Percentiles rank a stretch among this genome's conserved stretches.
These are phyloP conservation scores for Andrena bicolor DNA, from an alignment of 2,888 invertebrate genomes.

Conservation along the genomic window DNA sequence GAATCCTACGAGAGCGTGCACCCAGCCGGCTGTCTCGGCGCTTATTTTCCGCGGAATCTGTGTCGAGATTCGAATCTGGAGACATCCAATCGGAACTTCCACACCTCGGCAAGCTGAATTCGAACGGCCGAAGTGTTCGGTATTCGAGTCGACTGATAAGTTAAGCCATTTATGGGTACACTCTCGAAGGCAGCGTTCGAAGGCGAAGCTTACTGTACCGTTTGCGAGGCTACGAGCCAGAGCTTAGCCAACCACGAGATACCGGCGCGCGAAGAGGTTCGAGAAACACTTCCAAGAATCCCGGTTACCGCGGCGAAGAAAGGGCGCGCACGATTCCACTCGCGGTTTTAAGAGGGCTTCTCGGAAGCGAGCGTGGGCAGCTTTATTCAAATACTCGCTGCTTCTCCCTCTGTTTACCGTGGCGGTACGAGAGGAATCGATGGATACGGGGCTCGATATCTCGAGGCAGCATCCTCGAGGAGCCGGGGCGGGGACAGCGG, in stretches of 20 bases:
- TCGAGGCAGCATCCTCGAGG: not conserved
- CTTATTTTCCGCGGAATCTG: no score
- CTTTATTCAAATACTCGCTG: slow-evolving; percentile 45
- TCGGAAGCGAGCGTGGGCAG: slow-evolving; percentile 55
- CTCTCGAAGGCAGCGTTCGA: no score
- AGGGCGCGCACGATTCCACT: slow-evolving; percentile 41
- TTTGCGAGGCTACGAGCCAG: slow-evolving; percentile 21
- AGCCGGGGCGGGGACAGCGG: not conserved
- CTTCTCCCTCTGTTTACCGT: not conserved
- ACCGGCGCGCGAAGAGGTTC: not conserved
- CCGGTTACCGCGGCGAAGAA: slow-evolving; percentile 37
- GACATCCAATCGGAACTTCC: no score
- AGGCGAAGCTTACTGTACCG: not conserved
- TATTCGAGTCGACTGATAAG: no score
- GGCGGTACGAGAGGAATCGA: slow-evolving; percentile 32
- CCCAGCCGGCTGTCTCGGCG: no score
- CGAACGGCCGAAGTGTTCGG: no score
- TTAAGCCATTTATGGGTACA: no score
- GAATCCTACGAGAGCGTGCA: no score
- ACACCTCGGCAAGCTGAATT: no score
- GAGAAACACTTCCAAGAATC: slow-evolving; percentile 44
- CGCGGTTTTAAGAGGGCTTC: slow-evolving; percentile 46
- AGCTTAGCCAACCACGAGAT: slow-evolving; percentile 26
- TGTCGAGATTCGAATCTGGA: no score
- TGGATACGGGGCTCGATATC: slow-evolving; percentile 27